Evolutionary conservation across 2,113 vertebrate genomes (phyloP).

Genomic region (Spea multiplicata): DNA sequence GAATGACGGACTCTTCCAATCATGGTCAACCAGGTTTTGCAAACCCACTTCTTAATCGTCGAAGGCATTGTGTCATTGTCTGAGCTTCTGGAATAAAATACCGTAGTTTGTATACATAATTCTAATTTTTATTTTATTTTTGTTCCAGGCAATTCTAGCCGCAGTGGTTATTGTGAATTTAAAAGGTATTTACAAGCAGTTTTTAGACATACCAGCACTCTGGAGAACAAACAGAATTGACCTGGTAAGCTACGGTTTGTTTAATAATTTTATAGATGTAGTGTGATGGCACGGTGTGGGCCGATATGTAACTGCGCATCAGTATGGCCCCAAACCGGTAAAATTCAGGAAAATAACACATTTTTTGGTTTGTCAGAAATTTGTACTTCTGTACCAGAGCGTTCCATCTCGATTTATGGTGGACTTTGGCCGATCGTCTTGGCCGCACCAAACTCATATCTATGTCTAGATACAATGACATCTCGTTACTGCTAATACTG

Average conservation of each 20-base stretch:
- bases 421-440: too few species aligned
- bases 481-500: too few species aligned
- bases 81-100: too few species aligned
- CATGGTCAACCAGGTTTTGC: too few species aligned
- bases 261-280: neutral
- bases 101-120: too few species aligned
- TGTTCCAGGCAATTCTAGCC: slow-evolving; percentile 80
- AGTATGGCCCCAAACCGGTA: neutral
- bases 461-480: too few species aligned
- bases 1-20: too few species aligned
- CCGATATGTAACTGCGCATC: neutral
- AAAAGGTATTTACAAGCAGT: slow-evolving; percentile 92
- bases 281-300: neutral
- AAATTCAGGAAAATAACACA: neutral
- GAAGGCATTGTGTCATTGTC: too few species aligned
- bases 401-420: too few species aligned
- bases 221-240: slow-evolving; percentile 83
- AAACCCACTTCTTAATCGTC: too few species aligned
- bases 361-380: neutral
- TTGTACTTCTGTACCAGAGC: too few species aligned
- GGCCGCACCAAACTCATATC: too few species aligned
- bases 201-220: slow-evolving; percentile 71
- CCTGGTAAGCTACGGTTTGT: slow-evolving; percentile 74
- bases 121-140: neutral
- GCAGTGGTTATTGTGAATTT: slow-evolving; percentile 84